Conservation (phyloP, 2,797 vertebrate genomes). For the Rhynchonycteris naso region DNA sequence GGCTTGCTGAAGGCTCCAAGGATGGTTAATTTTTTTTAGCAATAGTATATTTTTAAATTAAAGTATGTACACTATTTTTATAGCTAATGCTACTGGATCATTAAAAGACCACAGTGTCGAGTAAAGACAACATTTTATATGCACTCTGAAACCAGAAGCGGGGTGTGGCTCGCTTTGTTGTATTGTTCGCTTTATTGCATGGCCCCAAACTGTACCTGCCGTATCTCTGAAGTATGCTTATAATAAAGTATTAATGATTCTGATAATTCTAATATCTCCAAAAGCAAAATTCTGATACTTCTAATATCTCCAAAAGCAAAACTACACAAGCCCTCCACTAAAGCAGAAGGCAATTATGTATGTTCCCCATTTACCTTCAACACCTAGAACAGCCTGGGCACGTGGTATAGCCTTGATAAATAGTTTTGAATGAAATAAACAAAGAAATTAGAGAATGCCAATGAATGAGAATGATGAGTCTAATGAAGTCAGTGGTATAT, state of each 20-base stretch:
- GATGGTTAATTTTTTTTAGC: background rate
- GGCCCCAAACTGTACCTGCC: background rate
- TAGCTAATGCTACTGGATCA: background rate
- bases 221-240: background rate
- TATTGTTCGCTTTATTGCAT: background rate
- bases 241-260: background rate
- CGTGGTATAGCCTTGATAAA: background rate
- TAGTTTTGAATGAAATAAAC: conserved; percentile 11
- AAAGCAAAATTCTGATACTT: background rate
- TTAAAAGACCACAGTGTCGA: background rate
- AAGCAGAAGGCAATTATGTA: background rate
- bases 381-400: background rate
- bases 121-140: background rate
- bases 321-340: background rate
- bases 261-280: background rate
- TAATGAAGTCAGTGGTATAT: conserved; percentile 1
- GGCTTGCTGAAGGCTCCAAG: background rate
- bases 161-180: too few relatives aligned
- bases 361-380: background rate
- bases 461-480: background rate
- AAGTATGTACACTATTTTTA: background rate
- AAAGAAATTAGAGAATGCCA: background rate
- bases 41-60: background rate
- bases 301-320: conserved; percentile 3
- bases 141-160: background rate